Evolutionary conservation across 2,888 invertebrate genomes (phyloP).

Genomic region (Lepidochitona cinerea): DNA sequence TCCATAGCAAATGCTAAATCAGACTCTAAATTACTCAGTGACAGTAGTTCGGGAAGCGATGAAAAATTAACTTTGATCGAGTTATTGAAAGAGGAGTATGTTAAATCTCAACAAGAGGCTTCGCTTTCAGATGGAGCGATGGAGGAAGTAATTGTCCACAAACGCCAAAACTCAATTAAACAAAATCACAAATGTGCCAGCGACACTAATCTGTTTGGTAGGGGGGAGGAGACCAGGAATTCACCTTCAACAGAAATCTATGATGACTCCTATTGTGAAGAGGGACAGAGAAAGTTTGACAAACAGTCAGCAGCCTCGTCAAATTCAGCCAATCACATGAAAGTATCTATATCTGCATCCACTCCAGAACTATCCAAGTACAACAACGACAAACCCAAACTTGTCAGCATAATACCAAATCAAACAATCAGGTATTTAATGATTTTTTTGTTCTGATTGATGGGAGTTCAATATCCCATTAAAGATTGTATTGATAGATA

Average conservation of each 20-base stretch:
- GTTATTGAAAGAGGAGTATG: slow-evolving; percentile 55
- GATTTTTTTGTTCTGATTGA: too few relatives aligned
- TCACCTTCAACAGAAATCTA: not conserved
- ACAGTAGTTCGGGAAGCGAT: slow-evolving; percentile 12
- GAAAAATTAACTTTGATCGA: slow-evolving; percentile 55
- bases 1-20: not conserved
- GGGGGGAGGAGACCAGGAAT: not conserved
- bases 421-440: slow-evolving; percentile 8
- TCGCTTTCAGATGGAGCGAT: not conserved
- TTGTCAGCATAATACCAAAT: slow-evolving; percentile 9
- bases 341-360: slow-evolving; percentile 33
- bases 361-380: slow-evolving; percentile 39
- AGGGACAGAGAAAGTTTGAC: too few relatives aligned
- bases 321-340: not conserved
- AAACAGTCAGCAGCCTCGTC: not conserved
- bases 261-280: not conserved
- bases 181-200: slow-evolving; percentile 40
- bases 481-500: too few relatives aligned
- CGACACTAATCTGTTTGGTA: slow-evolving; percentile 53
- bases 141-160: not conserved
- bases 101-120: not conserved
- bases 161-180: not conserved
- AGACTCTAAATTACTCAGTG: not conserved
- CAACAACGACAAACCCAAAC: slow-evolving; percentile 4
- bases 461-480: too few relatives aligned